A percentile compares a stretch with the other conserved stretches of the same genome.
phyloP scores from a whole-genome alignment of 1,140 invertebrate genomes.

The Dendrolimus punctatus region DNA sequence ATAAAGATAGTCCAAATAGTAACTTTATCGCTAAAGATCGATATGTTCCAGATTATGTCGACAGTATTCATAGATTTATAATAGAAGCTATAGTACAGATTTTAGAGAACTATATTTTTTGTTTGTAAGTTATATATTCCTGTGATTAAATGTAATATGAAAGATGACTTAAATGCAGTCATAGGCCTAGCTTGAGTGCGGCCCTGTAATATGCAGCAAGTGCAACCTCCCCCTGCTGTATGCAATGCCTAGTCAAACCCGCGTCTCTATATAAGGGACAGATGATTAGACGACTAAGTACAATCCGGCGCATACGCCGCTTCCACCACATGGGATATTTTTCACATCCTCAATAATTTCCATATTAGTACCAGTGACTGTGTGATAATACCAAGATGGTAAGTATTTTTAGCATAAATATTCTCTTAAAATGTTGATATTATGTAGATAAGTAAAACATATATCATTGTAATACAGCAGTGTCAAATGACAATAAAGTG shows the following conservation, averaged over 20 bases:
- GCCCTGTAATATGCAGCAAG: slow-evolving; percentile 49
- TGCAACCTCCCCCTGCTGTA: slow-evolving; percentile 56
- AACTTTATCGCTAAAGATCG: too few relatives aligned
- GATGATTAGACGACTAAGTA: slow-evolving; percentile 61
- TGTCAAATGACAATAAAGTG: too few relatives aligned
- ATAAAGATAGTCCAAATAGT: too few relatives aligned
- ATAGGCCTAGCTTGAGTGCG: slow-evolving; percentile 23
- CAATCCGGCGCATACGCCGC: slow-evolving; percentile 55
- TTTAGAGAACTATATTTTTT: background rate
- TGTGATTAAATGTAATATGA: too few relatives aligned
- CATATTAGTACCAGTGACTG: slow-evolving; percentile 2
- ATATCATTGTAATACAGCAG: too few relatives aligned
- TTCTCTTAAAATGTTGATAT: too few relatives aligned
- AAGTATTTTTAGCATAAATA: slow-evolving; percentile 19
- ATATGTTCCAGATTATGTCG: too few relatives aligned
- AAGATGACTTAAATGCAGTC: too few relatives aligned
- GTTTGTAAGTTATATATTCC: background rate
- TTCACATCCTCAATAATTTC: slow-evolving; percentile 12
- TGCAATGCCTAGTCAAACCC: slow-evolving; percentile 64
- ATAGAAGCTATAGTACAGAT: too few relatives aligned
- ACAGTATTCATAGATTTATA: too few relatives aligned
- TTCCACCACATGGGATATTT: slow-evolving; percentile 50
- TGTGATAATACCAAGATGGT: slow-evolving; percentile 37
- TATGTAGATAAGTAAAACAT: too few relatives aligned
- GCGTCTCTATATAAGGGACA: slow-evolving; percentile 68